Base-by-base conservation (phyloP, 2,797 vertebrate genomes). In the Cryptoprocta ferox region DNA sequence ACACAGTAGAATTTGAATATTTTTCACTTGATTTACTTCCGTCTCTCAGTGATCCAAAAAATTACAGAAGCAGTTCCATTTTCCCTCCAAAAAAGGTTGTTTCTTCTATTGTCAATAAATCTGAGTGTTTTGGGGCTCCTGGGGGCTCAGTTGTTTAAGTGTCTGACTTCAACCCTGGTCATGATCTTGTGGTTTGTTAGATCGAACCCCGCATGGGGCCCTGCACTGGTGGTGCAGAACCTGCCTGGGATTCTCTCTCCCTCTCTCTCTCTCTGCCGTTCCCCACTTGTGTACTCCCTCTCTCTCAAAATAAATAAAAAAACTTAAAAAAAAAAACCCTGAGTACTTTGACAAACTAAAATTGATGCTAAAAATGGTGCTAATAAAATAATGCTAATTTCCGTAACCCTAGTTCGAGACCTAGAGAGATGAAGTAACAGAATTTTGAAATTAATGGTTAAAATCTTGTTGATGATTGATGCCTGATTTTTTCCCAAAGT, bases 401-500 rank as follows among this genome's bases (percentile, higher is more conserved):
- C 35, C 35, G 50, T 21, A 90, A 68, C 13, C 30, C 42, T 56
- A 12, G 48, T 37, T 81, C 80, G 70, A 84, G n/a, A 65, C 9
- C 26, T 9, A 16, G 19, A 86, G 30, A 82, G 39, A 61, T 56
- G 53, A 80, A 35, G 3, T 56, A 84, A 45, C 7, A 80, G 35
- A 79, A 80, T 37, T 89, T 89, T 61, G n/a, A 89, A 90, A 92
- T 73, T 32, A 96, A 88, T 48, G 65, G 24, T 70, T 85, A 89
- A 75, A 68, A 75, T 5, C 7, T 45, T 84, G 15, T 50, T 63
- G 59, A 66, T 87, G 15, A 79, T 91, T 70, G 89, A 79, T 76
- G 35, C 32, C 85, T 39, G 19, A 32, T 84, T 92, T 59, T 65
- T 84, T 90, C 15, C 53, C 68, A 79, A 66, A 89, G 65, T 65